These are phyloP conservation scores for Parapsyche elsis DNA, from an alignment of 1,140 invertebrate species.

Conservation along the genomic window DNA sequence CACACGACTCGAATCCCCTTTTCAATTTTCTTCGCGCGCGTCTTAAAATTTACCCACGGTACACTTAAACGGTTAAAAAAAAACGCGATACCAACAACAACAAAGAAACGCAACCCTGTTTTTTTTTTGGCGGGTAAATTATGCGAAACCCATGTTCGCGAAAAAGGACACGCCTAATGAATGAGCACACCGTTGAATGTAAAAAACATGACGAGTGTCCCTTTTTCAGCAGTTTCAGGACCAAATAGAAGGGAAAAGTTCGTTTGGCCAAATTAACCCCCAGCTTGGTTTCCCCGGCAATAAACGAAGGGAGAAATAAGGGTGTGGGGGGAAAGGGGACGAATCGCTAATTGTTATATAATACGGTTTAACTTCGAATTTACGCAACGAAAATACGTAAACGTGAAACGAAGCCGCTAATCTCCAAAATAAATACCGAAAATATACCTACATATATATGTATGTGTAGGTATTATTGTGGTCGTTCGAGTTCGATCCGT, in stretches of 20 bases:
- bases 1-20: neutral
- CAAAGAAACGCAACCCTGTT: neutral
- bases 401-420: neutral
- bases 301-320: neutral
- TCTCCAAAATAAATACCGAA: constrained; percentile 5
- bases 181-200: neutral
- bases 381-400: neutral
- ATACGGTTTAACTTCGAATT: neutral
- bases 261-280: constrained; percentile 17
- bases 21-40: no score
- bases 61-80: no score
- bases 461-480: neutral
- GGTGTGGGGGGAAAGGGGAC: neutral
- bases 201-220: constrained; percentile 14
- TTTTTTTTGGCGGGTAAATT: neutral
- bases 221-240: constrained; percentile 2
- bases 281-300: neutral
- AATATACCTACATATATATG: neutral
- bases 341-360: constrained; percentile 19
- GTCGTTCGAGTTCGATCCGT: no score
- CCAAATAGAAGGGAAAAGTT: neutral
- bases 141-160: constrained; percentile 10
- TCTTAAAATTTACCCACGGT: no score
- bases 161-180: constrained; percentile 12
- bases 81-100: no score